These are phyloP conservation scores for Sylvilagus floridanus DNA, from an alignment of 2,797 vertebrate species.

Conservation along the genomic window DNA sequence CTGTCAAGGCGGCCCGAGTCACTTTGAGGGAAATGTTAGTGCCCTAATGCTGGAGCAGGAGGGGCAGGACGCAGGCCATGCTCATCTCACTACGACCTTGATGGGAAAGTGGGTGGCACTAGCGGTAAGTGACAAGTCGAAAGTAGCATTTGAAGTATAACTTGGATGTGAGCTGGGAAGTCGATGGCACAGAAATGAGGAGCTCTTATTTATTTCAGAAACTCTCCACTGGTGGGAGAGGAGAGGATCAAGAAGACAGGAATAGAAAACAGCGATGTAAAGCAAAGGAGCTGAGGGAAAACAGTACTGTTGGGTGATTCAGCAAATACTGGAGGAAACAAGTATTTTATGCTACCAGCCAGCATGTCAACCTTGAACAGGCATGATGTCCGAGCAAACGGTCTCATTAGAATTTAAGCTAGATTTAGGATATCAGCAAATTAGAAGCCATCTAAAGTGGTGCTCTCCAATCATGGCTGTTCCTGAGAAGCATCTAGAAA, in stretches of 20 bases:
- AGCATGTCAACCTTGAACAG: not conserved
- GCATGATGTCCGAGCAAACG: not conserved
- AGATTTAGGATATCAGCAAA: not conserved
- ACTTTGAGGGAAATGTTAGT: not conserved
- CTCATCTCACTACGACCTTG: not conserved
- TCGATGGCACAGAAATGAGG: not conserved
- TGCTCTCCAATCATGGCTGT: not conserved
- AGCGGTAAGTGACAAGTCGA: not conserved
- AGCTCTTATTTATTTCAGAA: slow-evolving; percentile 5
- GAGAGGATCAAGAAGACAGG: not conserved
- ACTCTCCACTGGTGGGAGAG: not conserved
- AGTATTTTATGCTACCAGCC: not conserved
- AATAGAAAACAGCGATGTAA: not conserved
- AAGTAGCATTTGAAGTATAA: not conserved
- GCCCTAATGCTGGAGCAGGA: not conserved
- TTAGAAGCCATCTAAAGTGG: not conserved
- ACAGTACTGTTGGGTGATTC: not conserved
- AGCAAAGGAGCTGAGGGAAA: not conserved
- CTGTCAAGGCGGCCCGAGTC: not conserved
- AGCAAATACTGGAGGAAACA: not conserved
- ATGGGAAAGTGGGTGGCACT: not conserved
- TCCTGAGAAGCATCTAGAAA: not conserved
- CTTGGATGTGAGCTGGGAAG: not conserved
- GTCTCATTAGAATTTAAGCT: not conserved
- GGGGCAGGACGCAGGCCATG: not conserved